Percentiles rank a stretch among this genome's conserved stretches.
These are phyloP conservation scores for Limnephilus lunatus DNA, from an alignment of 2,888 invertebrate species.

Conservation along the genomic window DNA sequence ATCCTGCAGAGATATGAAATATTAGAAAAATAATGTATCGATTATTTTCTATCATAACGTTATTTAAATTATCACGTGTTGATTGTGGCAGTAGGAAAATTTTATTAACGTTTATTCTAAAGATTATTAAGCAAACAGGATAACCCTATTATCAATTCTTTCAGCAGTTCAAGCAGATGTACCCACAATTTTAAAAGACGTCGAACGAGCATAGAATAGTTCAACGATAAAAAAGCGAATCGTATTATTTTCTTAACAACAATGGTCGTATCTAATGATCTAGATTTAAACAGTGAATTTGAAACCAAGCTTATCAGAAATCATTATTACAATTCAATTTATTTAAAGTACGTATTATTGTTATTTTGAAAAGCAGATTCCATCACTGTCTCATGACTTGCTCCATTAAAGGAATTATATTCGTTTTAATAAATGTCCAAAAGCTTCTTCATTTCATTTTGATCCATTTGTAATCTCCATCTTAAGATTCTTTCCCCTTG, in stretches of 20 bases:
- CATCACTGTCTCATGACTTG: not conserved
- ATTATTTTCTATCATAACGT: not conserved
- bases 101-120: no score
- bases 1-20: not conserved
- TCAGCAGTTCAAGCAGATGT: no score
- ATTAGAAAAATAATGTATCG: not conserved
- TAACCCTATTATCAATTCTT: no score
- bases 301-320: not conserved
- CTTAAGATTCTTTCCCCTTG: not conserved
- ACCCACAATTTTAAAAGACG: no score
- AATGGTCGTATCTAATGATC: not conserved
- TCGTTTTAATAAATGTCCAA: conserved; percentile 44
- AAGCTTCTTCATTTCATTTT: conserved; percentile 31
- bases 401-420: conserved; percentile 39
- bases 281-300: not conserved
- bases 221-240: no score
- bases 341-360: not conserved
- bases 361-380: not conserved
- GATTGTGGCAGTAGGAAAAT: no score
- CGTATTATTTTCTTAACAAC: not conserved
- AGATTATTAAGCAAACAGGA: no score
- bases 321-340: not conserved
- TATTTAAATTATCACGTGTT: no score
- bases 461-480: conserved; percentile 38
- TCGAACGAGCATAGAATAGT: no score